Evolutionary conservation across 2,113 vertebrate genomes (phyloP).

Genomic region (Sapayoa aenigma): DNA sequence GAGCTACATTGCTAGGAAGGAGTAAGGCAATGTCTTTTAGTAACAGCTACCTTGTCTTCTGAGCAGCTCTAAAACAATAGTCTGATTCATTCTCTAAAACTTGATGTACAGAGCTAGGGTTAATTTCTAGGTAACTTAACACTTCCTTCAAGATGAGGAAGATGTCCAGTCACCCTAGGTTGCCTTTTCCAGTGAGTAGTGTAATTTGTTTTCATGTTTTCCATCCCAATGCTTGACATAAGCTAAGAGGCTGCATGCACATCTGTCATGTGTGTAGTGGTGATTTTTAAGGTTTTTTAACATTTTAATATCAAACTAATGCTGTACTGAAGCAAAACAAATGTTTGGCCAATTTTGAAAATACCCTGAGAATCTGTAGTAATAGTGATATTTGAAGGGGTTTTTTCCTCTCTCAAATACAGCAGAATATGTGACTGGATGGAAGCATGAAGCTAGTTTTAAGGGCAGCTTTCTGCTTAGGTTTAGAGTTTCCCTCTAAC

Average conservation of each 20-base stretch:
- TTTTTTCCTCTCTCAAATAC: neutral
- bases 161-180: neutral
- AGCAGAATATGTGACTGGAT: neutral
- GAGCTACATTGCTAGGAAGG: neutral
- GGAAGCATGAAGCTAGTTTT: neutral
- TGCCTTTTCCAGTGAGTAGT: neutral
- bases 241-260: neutral
- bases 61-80: accelerated
- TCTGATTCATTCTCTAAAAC: neutral
- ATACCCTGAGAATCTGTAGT: neutral
- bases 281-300: neutral
- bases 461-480: neutral
- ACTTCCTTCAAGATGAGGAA: neutral
- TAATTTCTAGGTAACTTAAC: neutral
- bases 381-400: neutral
- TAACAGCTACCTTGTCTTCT: neutral
- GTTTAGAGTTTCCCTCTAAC: neutral
- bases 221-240: neutral
- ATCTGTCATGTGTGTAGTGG: neutral
- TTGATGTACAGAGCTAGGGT: neutral
- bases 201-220: neutral
- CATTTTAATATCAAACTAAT: neutral
- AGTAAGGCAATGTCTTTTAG: neutral
- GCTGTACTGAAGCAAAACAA: neutral
- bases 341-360: neutral